Percentiles rank a stretch among this genome's conserved stretches.
Conservation (phyloP, 2,888 invertebrate genomes). For the Nematopogon swammerdamellus region DNA sequence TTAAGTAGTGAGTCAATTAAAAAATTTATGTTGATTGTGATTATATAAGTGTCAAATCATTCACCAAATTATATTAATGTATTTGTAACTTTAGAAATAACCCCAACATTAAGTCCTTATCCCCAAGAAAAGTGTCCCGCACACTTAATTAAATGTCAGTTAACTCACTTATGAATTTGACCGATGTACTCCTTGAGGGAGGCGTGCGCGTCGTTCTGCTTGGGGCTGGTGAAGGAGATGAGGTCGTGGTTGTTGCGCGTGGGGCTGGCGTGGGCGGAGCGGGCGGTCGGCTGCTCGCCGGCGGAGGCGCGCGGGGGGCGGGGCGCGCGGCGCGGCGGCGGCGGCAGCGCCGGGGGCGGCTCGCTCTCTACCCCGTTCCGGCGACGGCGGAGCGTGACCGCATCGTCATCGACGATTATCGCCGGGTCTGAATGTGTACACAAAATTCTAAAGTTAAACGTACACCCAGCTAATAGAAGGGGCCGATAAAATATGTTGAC, state of each 20-base stretch:
- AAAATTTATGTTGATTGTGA: too few relatives aligned
- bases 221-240: conserved; percentile 70
- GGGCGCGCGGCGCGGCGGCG: conserved; percentile 42
- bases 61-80: too few relatives aligned
- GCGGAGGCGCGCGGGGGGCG: conserved; percentile 26
- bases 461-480: not conserved
- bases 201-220: conserved; percentile 45
- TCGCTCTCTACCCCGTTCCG: not conserved
- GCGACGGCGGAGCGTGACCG: not conserved
- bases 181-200: conserved; percentile 60
- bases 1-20: too few relatives aligned
- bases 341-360: conserved; percentile 35
- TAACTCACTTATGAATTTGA: conserved; percentile 48
- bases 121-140: too few relatives aligned
- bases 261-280: conserved; percentile 43
- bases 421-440: conserved; percentile 26
- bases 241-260: conserved; percentile 55
- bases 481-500: too few relatives aligned
- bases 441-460: not conserved
- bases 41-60: too few relatives aligned
- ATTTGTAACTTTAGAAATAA: too few relatives aligned
- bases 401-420: not conserved
- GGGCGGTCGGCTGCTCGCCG: conserved; percentile 22
- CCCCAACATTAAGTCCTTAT: too few relatives aligned
- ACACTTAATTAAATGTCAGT: too few relatives aligned